phyloP scores from a whole-genome alignment of 2,113 vertebrate species.

The Tenrec ecaudatus region DNA sequence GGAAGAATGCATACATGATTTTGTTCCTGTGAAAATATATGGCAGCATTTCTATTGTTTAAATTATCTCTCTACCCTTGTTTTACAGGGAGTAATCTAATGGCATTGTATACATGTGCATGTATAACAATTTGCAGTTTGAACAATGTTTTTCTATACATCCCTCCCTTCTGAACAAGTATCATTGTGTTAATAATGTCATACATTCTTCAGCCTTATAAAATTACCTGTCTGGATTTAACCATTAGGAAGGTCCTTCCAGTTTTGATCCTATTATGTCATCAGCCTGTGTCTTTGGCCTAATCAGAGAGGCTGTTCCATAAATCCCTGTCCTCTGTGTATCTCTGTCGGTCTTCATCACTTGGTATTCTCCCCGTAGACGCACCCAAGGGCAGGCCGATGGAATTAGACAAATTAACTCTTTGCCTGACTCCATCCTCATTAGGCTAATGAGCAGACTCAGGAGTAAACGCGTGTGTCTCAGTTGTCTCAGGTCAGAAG shows the following conservation, averaged over 20 bases:
- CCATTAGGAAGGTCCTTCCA: conserved; percentile 50
- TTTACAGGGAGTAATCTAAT: conserved; percentile 26
- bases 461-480: conserved; percentile 52
- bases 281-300: conserved; percentile 56
- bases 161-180: background rate
- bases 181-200: conserved; percentile 52
- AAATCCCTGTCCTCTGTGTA: conserved; percentile 57
- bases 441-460: conserved; percentile 85
- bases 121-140: background rate
- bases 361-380: conserved; percentile 76
- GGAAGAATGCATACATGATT: background rate
- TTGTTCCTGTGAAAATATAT: conserved; percentile 24
- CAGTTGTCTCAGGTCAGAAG: conserved; percentile 68
- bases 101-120: background rate
- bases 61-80: conserved; percentile 24
- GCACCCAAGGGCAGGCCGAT: conserved; percentile 70
- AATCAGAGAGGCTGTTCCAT: conserved; percentile 55
- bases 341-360: conserved; percentile 68
- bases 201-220: conserved; percentile 64
- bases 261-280: conserved; percentile 64
- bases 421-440: conserved; percentile 81
- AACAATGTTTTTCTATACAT: conserved; percentile 36
- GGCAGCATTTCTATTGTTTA: background rate
- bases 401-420: conserved; percentile 82
- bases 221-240: conserved; percentile 18